phyloP scores from a whole-genome alignment of 2,113 vertebrate genomes.

The Aegotheles bennettii region DNA sequence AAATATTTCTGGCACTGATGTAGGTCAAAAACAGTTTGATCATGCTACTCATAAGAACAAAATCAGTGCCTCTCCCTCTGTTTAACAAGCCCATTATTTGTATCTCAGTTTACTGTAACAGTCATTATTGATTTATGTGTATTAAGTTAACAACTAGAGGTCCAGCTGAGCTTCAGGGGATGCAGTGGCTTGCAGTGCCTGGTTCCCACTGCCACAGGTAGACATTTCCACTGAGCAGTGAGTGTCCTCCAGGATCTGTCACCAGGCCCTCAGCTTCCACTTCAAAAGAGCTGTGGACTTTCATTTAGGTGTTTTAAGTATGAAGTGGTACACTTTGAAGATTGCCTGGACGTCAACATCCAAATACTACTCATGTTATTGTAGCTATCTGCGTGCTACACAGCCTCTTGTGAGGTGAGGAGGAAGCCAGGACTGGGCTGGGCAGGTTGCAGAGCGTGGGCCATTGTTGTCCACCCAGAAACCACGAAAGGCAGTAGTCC shows the following conservation, averaged over 20 bases:
- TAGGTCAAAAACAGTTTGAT: background rate
- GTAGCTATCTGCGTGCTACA: accelerated
- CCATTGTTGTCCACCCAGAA: background rate
- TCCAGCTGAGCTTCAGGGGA: background rate
- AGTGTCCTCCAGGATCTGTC: background rate
- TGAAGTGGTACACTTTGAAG: conserved; percentile 9
- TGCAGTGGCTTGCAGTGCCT: background rate
- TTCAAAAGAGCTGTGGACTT: conserved; percentile 19
- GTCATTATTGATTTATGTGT: background rate
- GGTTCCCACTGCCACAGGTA: background rate
- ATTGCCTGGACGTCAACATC: background rate
- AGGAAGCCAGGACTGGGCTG: background rate
- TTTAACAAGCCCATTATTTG: background rate
- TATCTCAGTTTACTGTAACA: background rate
- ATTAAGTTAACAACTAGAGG: background rate
- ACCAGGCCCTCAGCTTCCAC: background rate
- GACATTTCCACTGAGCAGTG: background rate
- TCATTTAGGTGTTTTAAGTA: background rate
- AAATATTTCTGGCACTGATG: background rate
- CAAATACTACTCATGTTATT: background rate
- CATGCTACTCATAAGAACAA: background rate
- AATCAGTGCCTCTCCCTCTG: background rate
- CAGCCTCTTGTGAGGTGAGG: background rate
- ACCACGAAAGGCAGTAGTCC: background rate
- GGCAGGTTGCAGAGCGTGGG: background rate